A percentile compares a stretch with the other conserved stretches of the same genome.
phyloP scores from a whole-genome alignment of 2,888 invertebrate species.

The Chirona hameri region DNA sequence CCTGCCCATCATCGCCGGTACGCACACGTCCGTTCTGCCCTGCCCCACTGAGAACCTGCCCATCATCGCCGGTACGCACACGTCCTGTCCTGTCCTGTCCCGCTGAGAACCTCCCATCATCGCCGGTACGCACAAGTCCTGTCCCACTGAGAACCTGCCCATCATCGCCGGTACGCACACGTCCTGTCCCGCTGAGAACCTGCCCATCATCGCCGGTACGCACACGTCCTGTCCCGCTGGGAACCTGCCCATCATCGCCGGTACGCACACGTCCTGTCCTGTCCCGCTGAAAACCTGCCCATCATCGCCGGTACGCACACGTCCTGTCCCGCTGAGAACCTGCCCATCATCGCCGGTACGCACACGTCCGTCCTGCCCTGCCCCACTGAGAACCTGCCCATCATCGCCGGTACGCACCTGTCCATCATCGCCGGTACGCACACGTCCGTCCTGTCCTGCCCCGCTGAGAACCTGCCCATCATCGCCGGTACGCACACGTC shows the following conservation, averaged over 20 bases:
- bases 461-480: constrained; percentile 3
- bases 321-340: neutral
- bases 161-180: neutral
- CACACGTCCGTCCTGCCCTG: too few species aligned
- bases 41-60: neutral
- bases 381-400: constrained; percentile 1
- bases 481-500: neutral
- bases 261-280: neutral
- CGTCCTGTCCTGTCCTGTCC: neutral
- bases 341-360: constrained; percentile 5
- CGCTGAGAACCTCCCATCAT: constrained; percentile 4
- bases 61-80: neutral
- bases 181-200: neutral
- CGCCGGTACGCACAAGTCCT: neutral
- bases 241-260: constrained; percentile 5
- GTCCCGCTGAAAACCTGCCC: neutral
- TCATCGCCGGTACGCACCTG: neutral
- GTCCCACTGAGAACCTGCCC: neutral
- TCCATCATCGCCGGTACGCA: too few species aligned
- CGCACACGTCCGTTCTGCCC: too few species aligned
- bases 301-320: neutral
- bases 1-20: constrained; percentile 10
- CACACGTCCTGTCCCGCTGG: neutral
- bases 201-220: constrained; percentile 5
- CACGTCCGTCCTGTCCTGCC: too few species aligned